Base-by-base conservation (phyloP, 2,113 vertebrate species). In the Paraplagusia blochii region DNA sequence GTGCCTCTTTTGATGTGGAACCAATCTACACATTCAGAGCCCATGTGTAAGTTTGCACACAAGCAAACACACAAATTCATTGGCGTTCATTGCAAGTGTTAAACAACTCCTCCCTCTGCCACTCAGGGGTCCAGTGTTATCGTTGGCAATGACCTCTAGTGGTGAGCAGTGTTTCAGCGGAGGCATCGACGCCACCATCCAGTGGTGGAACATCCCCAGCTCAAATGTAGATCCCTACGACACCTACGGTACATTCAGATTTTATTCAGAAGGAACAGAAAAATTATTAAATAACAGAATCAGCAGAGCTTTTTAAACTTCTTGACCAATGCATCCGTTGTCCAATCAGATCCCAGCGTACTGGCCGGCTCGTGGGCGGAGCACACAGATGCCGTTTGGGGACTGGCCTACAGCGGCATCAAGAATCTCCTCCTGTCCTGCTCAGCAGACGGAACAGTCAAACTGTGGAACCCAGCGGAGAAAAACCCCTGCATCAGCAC, bases 1-100 rank as follows among this genome's bases (percentile, higher is more conserved):
- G 95, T 95, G 94, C 97, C 94, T 98, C 96, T 76, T 94, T 98
- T 81, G 97, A 99, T 79, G 97, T 98, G 91, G 97, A 98, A 77
- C 97, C 97, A 38, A 90, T 99, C 90, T 99, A 98, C 85, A 99
- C 95, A 1, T 99, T 98, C 90, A 95, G 96, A 92, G 96, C 93
- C 62, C 96, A 98, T 69, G 88, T 92, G 97, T 99, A 91, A 88
- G 97, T 95, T 73, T 58, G 16, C 3, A 0, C 22, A 45, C 70
- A 15, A 49, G 9, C 61, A 56, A 44, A 43, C 43, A 22, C 48
- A 40, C 38, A 40, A 9, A 13, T 11, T 91, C 89, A 95, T 53
- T 44, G 36, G 22, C 6, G 22, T 29, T 29, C 22, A 29, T 29
- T 22, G 16, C 48, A 53, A 11, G 38, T 11, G 38, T 40, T 11